Evolutionary conservation across 1,140 invertebrate species (phyloP).

Genomic region (Sogatella furcifera): DNA sequence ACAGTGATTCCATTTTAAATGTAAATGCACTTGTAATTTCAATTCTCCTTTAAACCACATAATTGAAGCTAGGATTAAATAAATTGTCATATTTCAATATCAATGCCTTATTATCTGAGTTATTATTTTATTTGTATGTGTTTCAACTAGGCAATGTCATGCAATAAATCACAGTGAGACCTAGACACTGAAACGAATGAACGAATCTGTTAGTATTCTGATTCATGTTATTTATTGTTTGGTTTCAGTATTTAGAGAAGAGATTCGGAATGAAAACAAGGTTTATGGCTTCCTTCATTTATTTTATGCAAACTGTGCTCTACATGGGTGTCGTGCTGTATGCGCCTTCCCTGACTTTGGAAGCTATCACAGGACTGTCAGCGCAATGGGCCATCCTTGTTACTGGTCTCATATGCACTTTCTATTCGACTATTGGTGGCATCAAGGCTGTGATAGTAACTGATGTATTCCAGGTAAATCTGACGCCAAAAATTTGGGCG

Average conservation of each 20-base stretch:
- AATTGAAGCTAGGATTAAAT: no score
- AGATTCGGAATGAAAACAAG: conserved; percentile 50
- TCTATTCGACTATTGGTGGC: conserved; percentile 78
- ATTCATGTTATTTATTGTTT: neutral
- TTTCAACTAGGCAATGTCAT: no score
- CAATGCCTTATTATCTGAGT: no score
- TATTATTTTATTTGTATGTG: no score
- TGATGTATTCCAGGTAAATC: conserved; percentile 63
- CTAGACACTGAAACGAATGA: no score
- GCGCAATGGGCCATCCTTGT: conserved; percentile 62
- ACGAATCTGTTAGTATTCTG: no score
- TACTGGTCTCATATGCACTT: conserved; percentile 73
- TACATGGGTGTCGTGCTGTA: conserved; percentile 91
- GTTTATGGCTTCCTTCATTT: conserved; percentile 59
- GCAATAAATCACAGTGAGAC: no score
- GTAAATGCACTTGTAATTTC: no score
- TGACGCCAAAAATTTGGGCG: no score
- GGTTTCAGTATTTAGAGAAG: conserved; percentile 61
- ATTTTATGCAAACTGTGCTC: conserved; percentile 73
- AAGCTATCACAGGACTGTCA: conserved; percentile 70
- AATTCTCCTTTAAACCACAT: no score
- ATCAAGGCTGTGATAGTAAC: conserved; percentile 82
- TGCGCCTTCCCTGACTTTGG: conserved; percentile 80
- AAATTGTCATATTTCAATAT: no score
- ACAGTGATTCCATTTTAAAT: no score